A percentile compares a stretch with the other conserved stretches of the same genome.
phyloP scores from a whole-genome alignment of 1,140 invertebrate species.

The Scaptomyza montana region DNA sequence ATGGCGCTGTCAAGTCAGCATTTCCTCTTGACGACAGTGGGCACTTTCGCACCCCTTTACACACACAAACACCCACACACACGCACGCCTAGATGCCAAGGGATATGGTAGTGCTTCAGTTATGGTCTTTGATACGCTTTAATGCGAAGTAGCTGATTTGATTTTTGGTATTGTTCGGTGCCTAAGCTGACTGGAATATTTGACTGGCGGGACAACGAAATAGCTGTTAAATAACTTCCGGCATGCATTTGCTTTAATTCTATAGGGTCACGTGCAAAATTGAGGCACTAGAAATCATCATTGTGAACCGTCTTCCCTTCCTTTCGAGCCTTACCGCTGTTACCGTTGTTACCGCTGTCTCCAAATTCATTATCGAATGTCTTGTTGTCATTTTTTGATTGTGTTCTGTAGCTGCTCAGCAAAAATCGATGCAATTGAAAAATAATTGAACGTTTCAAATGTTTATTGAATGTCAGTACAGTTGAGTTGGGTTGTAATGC shows the following conservation, averaged over 20 bases:
- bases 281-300: slow-evolving; percentile 25
- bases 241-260: slow-evolving; percentile 31
- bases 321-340: background rate
- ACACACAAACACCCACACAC: slow-evolving; percentile 5
- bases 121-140: slow-evolving; percentile 13
- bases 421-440: slow-evolving; percentile 53
- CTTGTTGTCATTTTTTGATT: slow-evolving; percentile 41
- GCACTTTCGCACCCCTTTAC: slow-evolving; percentile 22
- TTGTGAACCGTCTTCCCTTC: background rate
- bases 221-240: slow-evolving; percentile 51
- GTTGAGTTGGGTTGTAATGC: slow-evolving; percentile 19
- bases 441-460: slow-evolving; percentile 56
- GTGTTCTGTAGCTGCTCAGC: slow-evolving; percentile 24
- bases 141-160: slow-evolving; percentile 51
- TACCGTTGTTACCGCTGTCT: background rate
- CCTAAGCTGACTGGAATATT: slow-evolving; percentile 22
- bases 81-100: slow-evolving; percentile 22
- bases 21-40: slow-evolving; percentile 45
- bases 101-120: slow-evolving; percentile 16
- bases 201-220: slow-evolving; percentile 37
- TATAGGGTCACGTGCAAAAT: slow-evolving; percentile 44
- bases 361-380: slow-evolving; percentile 34
- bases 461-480: slow-evolving; percentile 48
- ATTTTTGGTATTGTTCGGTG: slow-evolving; percentile 10
- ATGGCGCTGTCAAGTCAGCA: slow-evolving; percentile 49